These are phyloP conservation scores for Tenthredo notha DNA, from an alignment of 2,888 invertebrate species.

Conservation along the genomic window DNA sequence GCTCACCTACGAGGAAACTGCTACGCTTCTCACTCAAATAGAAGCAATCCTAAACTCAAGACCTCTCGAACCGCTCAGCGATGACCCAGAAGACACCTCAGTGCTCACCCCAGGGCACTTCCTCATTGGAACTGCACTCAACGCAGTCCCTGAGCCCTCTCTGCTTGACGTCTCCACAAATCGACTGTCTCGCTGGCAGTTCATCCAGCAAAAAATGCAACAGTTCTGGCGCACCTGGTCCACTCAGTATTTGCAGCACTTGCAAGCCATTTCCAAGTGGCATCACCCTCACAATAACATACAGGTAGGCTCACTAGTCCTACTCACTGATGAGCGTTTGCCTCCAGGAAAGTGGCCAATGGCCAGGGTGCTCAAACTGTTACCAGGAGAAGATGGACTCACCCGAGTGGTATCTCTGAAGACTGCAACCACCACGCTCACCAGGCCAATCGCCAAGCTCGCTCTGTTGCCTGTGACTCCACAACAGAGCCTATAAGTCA, in stretches of 20 bases:
- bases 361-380: constrained; percentile 42
- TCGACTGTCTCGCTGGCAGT: too few relatives aligned
- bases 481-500: too few relatives aligned
- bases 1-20: constrained; percentile 64
- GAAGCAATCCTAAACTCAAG: constrained; percentile 64
- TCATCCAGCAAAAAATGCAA: too few relatives aligned
- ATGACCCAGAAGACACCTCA: constrained; percentile 58
- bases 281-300: constrained; percentile 25
- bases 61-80: constrained; percentile 60
- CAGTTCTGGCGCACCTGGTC: constrained; percentile 51
- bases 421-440: too few relatives aligned
- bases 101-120: too few relatives aligned
- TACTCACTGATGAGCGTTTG: constrained; percentile 52
- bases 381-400: too few relatives aligned
- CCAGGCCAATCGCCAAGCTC: too few relatives aligned
- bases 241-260: constrained; percentile 36
- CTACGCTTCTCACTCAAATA: constrained; percentile 62
- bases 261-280: constrained; percentile 54
- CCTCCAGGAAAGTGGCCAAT: constrained; percentile 54
- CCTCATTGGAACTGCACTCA: too few relatives aligned
- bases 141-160: too few relatives aligned
- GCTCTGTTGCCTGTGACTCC: too few relatives aligned
- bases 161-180: too few relatives aligned
- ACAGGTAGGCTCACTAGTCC: constrained; percentile 42
- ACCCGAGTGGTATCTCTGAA: too few relatives aligned